A percentile compares a stretch with the other conserved stretches of the same genome.
These are phyloP conservation scores for Noctua janthina DNA, from an alignment of 2,888 invertebrate genomes.

Conservation along the genomic window DNA sequence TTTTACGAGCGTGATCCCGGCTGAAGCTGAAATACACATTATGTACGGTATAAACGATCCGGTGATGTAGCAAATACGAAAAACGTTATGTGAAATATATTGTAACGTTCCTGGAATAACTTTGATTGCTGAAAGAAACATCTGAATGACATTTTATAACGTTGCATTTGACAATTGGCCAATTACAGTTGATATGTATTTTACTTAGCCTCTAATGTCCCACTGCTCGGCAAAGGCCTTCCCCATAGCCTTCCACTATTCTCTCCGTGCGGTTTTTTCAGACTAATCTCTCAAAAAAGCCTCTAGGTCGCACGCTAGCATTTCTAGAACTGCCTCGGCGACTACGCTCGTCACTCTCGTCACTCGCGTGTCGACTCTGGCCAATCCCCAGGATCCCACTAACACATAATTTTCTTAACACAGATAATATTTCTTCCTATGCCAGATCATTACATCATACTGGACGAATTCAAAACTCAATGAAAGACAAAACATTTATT, in stretches of 20 bases:
- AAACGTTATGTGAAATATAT: conserved; percentile 31
- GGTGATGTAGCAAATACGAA: conserved; percentile 48
- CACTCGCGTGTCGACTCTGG: no score
- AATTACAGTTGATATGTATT: neutral
- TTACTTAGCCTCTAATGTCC: no score
- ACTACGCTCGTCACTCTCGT: no score
- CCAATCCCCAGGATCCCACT: no score
- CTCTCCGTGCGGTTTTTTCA: no score
- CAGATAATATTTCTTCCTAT: neutral
- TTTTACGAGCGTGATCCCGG: conserved; percentile 65
- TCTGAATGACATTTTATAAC: neutral
- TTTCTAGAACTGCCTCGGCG: no score
- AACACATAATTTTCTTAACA: neutral
- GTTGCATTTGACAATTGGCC: neutral
- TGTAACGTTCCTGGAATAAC: conserved; percentile 6
- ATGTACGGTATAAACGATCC: conserved; percentile 54
- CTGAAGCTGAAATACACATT: conserved; percentile 50
- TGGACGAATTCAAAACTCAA: neutral
- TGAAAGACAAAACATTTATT: neutral
- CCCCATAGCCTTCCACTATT: no score
- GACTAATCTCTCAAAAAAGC: no score
- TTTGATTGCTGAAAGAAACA: conserved; percentile 11
- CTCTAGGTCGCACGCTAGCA: no score
- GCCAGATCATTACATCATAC: neutral
- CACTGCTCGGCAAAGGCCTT: no score